Conservation (phyloP, 1,140 invertebrate genomes). For the Cardiocondyla obscurior region DNA sequence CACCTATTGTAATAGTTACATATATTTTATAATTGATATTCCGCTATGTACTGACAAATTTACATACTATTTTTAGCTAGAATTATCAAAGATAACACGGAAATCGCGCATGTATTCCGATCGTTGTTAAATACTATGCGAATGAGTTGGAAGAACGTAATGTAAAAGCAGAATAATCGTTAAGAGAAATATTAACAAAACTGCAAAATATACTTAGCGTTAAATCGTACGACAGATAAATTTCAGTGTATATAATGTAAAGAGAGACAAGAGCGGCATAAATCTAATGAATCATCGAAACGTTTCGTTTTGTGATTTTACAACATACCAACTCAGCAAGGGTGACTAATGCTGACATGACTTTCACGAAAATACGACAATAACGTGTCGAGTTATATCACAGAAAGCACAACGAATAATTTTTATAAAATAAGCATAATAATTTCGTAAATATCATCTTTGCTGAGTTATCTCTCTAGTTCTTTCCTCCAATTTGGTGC, state of each 20-base stretch:
- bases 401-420: not conserved
- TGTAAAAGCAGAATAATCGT: conserved; percentile 67
- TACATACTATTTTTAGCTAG: conserved; percentile 66
- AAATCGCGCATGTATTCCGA: conserved; percentile 61
- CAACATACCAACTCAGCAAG: conserved; percentile 72
- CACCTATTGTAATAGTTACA: conserved; percentile 68
- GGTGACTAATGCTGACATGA: conserved; percentile 47
- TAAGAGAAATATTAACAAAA: conserved; percentile 61
- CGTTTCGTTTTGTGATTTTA: conserved; percentile 78
- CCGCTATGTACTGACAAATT: conserved; percentile 66
- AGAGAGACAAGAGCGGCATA: conserved; percentile 79
- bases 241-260: conserved; percentile 82
- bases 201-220: conserved; percentile 57
- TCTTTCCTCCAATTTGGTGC: conserved; percentile 69
- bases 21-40: conserved; percentile 79
- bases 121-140: conserved; percentile 64
- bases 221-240: conserved; percentile 70
- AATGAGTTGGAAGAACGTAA: conserved; percentile 62
- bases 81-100: conserved; percentile 53
- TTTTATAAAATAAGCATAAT: not conserved
- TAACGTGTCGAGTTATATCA: not conserved
- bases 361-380: not conserved
- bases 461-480: conserved; percentile 71
- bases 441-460: conserved; percentile 62
- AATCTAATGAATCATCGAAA: conserved; percentile 77